Evolutionary conservation across 2,888 invertebrate genomes (phyloP).

Genomic region (Antheraea yamamai): DNA sequence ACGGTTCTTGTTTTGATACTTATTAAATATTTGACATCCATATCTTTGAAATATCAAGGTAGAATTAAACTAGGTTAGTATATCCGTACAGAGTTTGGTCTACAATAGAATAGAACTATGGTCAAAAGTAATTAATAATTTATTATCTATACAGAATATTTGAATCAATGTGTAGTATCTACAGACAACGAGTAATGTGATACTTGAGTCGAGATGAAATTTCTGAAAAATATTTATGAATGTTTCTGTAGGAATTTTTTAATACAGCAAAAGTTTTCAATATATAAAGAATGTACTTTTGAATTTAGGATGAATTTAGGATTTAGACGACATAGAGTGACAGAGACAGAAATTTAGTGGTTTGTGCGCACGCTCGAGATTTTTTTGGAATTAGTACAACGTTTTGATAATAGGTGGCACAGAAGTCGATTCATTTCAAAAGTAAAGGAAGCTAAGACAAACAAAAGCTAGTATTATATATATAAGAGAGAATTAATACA

Average conservation of each 20-base stretch:
- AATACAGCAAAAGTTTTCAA: too few relatives aligned
- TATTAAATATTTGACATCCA: constrained; percentile 24
- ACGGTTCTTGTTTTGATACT: constrained; percentile 62
- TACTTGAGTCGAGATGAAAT: background rate
- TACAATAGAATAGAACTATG: background rate
- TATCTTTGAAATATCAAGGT: constrained; percentile 1
- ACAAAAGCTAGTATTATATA: too few relatives aligned
- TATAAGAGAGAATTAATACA: too few relatives aligned
- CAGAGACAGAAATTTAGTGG: too few relatives aligned
- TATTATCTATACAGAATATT: background rate
- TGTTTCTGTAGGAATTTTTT: background rate
- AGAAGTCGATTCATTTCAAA: too few relatives aligned
- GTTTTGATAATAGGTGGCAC: too few relatives aligned
- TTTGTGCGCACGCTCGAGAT: too few relatives aligned
- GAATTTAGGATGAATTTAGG: too few relatives aligned
- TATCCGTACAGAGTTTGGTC: background rate
- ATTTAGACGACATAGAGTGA: too few relatives aligned
- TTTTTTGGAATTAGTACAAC: too few relatives aligned
- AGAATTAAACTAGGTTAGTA: background rate
- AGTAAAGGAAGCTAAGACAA: too few relatives aligned
- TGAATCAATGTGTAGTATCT: background rate
- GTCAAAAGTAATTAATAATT: background rate
- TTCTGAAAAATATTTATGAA: background rate
- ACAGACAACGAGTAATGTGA: background rate
- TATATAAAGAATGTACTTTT: too few relatives aligned